Base-by-base conservation (phyloP, 2,888 invertebrate genomes). In the Acrobasis repandana region DNA sequence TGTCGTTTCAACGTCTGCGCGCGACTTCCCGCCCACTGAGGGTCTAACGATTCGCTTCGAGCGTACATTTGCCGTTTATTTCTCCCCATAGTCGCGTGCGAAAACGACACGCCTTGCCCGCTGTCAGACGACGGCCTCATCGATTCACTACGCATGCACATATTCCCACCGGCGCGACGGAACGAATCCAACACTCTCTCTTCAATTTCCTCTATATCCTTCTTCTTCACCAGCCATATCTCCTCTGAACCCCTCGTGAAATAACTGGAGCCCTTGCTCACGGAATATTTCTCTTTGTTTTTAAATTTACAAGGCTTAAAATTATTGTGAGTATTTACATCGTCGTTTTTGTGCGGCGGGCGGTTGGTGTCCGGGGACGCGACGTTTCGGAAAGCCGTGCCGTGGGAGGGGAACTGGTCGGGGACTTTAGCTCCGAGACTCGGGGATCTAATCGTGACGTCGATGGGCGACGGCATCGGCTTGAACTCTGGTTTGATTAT, bases 181-280 rank as follows among this genome's bases (percentile, higher is more conserved):
- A 91, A 89, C 63, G 92, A 92, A 62, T 92, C 91, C 56, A 92
- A 59, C 11, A 92, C 92, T 28, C 92, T 74, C 68, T 90, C 91
- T 66, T 92, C 92, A 28, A 92, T 91, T 70, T 90, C 92, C 57
- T 92, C 91, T 1, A 92, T 92, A 51, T 92, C 92, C 67, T 91
- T 92, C 73, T 92, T 92, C 74, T 92, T 92, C n/a, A 92, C 92
- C 48, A 92, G 77, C 92, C 92, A 92, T 50, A 92, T 92, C 70
- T 92, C 92, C 62, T 92, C 92, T 0, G 92, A 87, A 14, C 92
- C 92, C 52, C 92, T 76, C 1, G 89, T 90, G 76, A 89, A 91
- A 74, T 91, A 92, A 64, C 90, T 89, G 28, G 90, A 89, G 0
- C 90, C 90, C 66, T 91, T 91, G 68, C 88, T 88, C 20, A 90